These are phyloP conservation scores for Nomada ferruginata DNA, from an alignment of 2,888 invertebrate genomes.

Conservation along the genomic window DNA sequence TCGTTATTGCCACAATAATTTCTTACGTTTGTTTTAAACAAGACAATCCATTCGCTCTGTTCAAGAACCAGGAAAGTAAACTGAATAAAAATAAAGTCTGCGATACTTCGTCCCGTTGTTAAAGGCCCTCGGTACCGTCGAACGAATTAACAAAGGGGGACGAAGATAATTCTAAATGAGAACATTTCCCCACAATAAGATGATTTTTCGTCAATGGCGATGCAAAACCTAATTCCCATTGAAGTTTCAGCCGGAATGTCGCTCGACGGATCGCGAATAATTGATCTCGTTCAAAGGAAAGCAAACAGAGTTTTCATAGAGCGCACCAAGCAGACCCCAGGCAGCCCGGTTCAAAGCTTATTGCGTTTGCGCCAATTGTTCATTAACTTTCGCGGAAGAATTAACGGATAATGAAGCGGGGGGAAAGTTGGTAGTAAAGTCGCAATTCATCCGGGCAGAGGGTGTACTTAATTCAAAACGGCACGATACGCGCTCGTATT, in stretches of 20 bases:
- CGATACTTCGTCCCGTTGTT: too few relatives aligned
- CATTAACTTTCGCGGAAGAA: slow-evolving; percentile 42
- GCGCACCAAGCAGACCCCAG: neutral
- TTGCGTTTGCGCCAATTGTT: slow-evolving; percentile 39
- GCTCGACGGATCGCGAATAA: neutral
- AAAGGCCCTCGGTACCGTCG: neutral
- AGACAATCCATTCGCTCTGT: too few relatives aligned
- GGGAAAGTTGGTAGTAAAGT: slow-evolving; percentile 42
- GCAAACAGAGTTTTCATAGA: neutral
- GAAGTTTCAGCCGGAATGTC: neutral
- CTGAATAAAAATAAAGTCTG: too few relatives aligned
- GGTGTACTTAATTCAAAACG: slow-evolving; percentile 40
- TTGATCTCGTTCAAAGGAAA: slow-evolving; percentile 22
- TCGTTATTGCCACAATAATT: too few relatives aligned
- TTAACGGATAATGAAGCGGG: slow-evolving; percentile 38
- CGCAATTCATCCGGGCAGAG: slow-evolving; percentile 24
- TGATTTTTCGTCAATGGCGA: neutral
- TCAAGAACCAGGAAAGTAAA: too few relatives aligned
- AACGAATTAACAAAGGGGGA: neutral
- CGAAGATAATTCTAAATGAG: neutral
- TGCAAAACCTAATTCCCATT: neutral
- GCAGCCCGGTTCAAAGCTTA: slow-evolving; percentile 16
- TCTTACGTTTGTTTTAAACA: too few relatives aligned
- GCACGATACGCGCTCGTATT: slow-evolving; percentile 31
- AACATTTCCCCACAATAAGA: neutral